Evolutionary conservation across 92 coral and sea anemone genomes (phyloP), one percentile per base, ranked within the genome.

Genomic region (Pocillopora grandis): DNA sequence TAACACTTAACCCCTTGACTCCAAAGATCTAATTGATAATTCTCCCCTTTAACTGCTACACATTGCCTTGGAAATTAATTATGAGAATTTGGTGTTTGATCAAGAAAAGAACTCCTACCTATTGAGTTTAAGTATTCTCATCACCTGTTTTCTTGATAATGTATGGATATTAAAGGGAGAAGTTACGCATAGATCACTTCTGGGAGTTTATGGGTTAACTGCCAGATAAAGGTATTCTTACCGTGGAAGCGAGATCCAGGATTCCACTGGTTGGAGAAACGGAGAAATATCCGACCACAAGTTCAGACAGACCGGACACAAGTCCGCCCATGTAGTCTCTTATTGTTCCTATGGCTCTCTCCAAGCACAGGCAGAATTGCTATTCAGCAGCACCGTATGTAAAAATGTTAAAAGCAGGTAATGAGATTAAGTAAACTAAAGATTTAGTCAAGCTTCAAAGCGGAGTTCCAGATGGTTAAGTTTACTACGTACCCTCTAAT

Each of bases 291-390:
- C 87, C 89, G 21, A 94, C 82, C 18, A 97, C 49, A 12, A 92
- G 76, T 70, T 97, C 94, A 36, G 90, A 91, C 7, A 97, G 85
- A 15, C 85, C 93, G 17, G 93, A 85, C 64, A 93, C 96, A 59
- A 97, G 93, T 4, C 85, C 63, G 0, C 95, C 99, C 99, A 97
- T 94, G 90, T 89, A 85, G 82, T 97, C 99, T 75, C 99, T 85
- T 23, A 97, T 91, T 1, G 99, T 90, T 76, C 89, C 96, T 9
- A 97, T 91, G 21, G 98, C 99, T 69, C 98, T 91, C 76, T 97
- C 99, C 84, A 97, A 81, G 71, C 99, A 97, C 42, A 97, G 91
- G 68, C 98, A 97, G 27, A 96, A 85, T 62, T 91, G 86, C 98
- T 95, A 66, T 10, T 33, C 64, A 14, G 20, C 10, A 21, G 15